Conservation (phyloP, 2,888 invertebrate genomes). For the Saturnia japonica region DNA sequence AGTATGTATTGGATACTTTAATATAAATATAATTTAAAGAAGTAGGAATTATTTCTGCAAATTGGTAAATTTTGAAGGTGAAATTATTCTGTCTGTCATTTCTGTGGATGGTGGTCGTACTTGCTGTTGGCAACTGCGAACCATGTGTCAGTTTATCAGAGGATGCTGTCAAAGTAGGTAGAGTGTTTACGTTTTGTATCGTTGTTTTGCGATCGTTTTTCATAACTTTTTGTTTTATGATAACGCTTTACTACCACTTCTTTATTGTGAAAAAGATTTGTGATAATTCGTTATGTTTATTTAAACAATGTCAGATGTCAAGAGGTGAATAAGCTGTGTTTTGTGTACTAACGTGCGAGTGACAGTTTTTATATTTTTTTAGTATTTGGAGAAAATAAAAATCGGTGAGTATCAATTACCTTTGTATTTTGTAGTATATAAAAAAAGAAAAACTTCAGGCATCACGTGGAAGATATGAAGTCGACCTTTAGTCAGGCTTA, state of each 20-base stretch:
- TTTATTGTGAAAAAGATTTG: conserved; percentile 64
- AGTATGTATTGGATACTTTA: background rate
- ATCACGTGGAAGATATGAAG: conserved; percentile 38
- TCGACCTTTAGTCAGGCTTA: background rate
- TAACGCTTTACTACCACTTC: conserved; percentile 60
- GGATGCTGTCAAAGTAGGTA: conserved; percentile 79
- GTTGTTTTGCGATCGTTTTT: conserved; percentile 79
- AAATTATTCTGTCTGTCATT: background rate
- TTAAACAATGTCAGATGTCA: conserved; percentile 78
- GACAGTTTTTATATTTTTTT: conserved; percentile 79
- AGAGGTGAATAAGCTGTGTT: conserved; percentile 78
- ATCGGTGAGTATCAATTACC: conserved; percentile 68
- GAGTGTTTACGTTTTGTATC: conserved; percentile 80
- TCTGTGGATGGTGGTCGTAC: background rate
- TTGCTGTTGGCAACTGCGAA: conserved; percentile 62
- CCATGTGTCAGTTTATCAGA: conserved; percentile 71
- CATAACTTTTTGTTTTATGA: conserved; percentile 76
- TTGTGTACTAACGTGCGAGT: conserved; percentile 75
- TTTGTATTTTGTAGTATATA: conserved; percentile 44
- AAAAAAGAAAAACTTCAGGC: conserved; percentile 33
- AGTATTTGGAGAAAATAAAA: conserved; percentile 76
- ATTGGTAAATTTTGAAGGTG: conserved; percentile 45
- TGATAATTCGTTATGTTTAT: conserved; percentile 54
- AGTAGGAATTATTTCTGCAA: conserved; percentile 17
- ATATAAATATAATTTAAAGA: background rate